Percentiles rank a stretch among this genome's conserved stretches.
These are phyloP conservation scores for Cyclina sinensis DNA, from an alignment of 1,140 invertebrate species.

Conservation along the genomic window DNA sequence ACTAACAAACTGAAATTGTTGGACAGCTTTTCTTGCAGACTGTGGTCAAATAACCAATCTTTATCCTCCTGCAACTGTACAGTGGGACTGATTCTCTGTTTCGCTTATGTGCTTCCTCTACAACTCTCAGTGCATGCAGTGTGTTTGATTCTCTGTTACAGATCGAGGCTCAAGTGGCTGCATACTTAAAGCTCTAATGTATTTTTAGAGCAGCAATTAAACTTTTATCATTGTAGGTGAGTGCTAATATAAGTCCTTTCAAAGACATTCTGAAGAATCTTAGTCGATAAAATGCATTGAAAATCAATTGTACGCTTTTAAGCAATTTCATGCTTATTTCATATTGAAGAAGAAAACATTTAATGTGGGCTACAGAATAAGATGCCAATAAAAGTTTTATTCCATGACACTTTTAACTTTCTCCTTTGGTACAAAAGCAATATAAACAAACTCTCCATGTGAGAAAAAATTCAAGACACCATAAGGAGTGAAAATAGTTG, in stretches of 20 bases:
- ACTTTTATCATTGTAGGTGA: not conserved
- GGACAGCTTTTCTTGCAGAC: too few species aligned
- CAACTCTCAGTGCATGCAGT: too few species aligned
- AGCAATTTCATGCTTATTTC: not conserved
- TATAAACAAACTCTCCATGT: not conserved
- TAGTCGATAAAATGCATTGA: not conserved
- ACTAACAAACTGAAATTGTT: too few species aligned
- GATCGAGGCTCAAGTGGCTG: too few species aligned
- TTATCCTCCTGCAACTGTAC: too few species aligned
- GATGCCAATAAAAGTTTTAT: not conserved
- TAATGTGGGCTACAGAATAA: not conserved
- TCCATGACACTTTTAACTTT: not conserved
- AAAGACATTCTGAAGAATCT: not conserved
- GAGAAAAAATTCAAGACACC: not conserved
- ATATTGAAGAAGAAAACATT: not conserved
- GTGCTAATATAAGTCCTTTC: not conserved
- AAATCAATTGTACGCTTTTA: not conserved
- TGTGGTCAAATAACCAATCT: too few species aligned
- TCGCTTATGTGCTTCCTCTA: too few species aligned
- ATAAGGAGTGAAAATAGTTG: not conserved
- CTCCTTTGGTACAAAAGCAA: not conserved
- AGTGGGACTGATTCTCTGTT: too few species aligned
- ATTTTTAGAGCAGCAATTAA: too few species aligned
- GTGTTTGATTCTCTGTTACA: too few species aligned
- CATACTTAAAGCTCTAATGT: too few species aligned